Conservation (phyloP, 2,113 vertebrate genomes). For the Limnothrissa miodon region DNA sequence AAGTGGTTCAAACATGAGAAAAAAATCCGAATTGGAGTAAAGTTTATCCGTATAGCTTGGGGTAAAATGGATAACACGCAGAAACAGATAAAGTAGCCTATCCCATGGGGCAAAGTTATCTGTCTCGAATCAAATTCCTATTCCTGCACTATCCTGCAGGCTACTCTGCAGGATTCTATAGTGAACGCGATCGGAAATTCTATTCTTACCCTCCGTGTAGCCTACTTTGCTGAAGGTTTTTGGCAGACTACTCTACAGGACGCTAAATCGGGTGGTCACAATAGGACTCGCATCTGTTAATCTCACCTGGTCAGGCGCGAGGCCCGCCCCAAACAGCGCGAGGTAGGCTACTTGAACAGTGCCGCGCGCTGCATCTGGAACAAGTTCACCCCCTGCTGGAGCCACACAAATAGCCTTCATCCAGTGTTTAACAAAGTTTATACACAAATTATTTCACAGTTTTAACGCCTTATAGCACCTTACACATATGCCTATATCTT, state of each 20-base stretch:
- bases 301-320: slow-evolving; percentile 21
- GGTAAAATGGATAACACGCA: neutral
- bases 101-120: neutral
- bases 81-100: neutral
- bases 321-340: neutral
- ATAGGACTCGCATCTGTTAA: slow-evolving; percentile 12
- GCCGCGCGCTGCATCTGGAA: neutral
- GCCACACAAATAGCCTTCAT: neutral
- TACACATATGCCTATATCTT: too few relatives aligned
- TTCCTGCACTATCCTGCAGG: neutral
- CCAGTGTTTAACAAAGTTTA: too few relatives aligned
- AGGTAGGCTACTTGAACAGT: too few relatives aligned
- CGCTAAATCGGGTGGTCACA: neutral
- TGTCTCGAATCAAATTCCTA: neutral
- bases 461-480: too few relatives aligned
- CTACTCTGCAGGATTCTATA: neutral
- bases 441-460: too few relatives aligned
- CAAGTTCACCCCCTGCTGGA: slow-evolving; percentile 9
- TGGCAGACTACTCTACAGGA: neutral
- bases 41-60: neutral
- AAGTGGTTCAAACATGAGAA: slow-evolving; percentile 34
- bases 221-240: neutral
- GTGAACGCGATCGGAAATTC: neutral
- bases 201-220: neutral
- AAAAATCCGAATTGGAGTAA: neutral